Base-by-base conservation (phyloP, 2,797 vertebrate species). In the Liasis olivaceus region DNA sequence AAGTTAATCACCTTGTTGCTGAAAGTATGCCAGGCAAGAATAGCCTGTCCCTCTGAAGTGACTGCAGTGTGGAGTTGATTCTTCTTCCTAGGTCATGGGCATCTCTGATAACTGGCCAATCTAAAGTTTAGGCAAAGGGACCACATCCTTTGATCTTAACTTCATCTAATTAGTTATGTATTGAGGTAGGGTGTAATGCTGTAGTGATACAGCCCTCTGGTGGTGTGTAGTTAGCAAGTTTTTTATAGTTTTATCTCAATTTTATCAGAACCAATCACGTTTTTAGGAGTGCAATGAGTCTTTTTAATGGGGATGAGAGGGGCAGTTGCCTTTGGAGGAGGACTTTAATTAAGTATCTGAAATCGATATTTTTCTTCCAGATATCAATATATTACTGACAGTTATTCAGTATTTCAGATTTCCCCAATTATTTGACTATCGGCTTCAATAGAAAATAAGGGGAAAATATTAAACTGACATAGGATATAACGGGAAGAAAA, bases 131-230 rank as follows among this genome's bases (percentile, higher is more conserved):
- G 89, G 1, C 59, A 36, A 90, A 47, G 17, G 51, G 2, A 47
- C 12, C 14, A 85, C 8, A 64, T n/a, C 31, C n/a, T 20, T 0
- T 0, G 0, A 2, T 31, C 2, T 54, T 89, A 42, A 62, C 36
- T 36, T 42, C 91, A 56, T 14, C 72, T 15, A 11, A 17, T 7
- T 31, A n/a, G 6, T 84, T n/a, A 12, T 31, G 90, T 26, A 59
- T 47, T 31, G 26, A 28, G 15, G 12, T 47, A 47, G 5, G 17
- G 2, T 20, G 69, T 81, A 36, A 36, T 91, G 24, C 89, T 95
- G 84, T 90, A 77, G 84, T 36, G 36, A 64, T 95, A 72, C 91
- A 95, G 95, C 93, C 93, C 94, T 96, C 93, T 96, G 89, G 91
- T 95, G 96, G 95, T 12, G 4, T 66, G 3, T 72, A 26, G 13